Percentiles rank a stretch among this genome's conserved stretches.
phyloP scores from a whole-genome alignment of 2,888 invertebrate genomes.

The Lomographa bimaculata region DNA sequence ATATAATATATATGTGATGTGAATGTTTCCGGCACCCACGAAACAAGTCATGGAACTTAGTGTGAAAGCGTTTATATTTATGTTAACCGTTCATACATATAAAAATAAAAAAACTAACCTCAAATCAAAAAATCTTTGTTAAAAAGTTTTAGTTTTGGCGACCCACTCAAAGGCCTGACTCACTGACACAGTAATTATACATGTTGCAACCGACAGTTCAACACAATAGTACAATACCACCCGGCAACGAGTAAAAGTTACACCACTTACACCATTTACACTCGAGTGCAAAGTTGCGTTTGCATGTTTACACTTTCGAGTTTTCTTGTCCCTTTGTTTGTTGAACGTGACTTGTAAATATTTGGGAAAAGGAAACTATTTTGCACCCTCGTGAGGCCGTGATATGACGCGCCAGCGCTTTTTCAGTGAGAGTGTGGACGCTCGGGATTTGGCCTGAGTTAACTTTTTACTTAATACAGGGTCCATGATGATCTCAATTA shows the following conservation, averaged over 20 bases:
- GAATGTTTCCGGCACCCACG: no score
- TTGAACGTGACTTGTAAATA: slow-evolving; percentile 29
- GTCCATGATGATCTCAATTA: no score
- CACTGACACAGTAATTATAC: slow-evolving; percentile 18
- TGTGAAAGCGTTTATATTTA: no score
- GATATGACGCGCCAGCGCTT: slow-evolving; percentile 8
- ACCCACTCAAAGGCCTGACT: slow-evolving; percentile 12
- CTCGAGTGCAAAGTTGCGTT: slow-evolving; percentile 34
- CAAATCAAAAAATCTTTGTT: no score
- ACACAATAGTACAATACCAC: slow-evolving; percentile 22
- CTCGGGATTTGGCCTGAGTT: no score
- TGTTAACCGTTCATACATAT: no score
- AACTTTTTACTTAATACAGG: no score
- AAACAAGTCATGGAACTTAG: no score
- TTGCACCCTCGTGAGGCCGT: slow-evolving; percentile 8
- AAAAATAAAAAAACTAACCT: no score
- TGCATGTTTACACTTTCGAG: slow-evolving; percentile 29
- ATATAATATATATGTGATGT: no score
- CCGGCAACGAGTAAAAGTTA: slow-evolving; percentile 35
- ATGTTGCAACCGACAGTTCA: slow-evolving; percentile 22
- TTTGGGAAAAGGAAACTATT: slow-evolving; percentile 14
- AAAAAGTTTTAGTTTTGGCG: no score
- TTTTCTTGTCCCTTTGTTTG: slow-evolving; percentile 29
- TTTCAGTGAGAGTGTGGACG: neutral
- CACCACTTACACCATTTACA: no score